Base-by-base conservation (phyloP, 2,888 invertebrate genomes). In the Epiblema foenella region DNA sequence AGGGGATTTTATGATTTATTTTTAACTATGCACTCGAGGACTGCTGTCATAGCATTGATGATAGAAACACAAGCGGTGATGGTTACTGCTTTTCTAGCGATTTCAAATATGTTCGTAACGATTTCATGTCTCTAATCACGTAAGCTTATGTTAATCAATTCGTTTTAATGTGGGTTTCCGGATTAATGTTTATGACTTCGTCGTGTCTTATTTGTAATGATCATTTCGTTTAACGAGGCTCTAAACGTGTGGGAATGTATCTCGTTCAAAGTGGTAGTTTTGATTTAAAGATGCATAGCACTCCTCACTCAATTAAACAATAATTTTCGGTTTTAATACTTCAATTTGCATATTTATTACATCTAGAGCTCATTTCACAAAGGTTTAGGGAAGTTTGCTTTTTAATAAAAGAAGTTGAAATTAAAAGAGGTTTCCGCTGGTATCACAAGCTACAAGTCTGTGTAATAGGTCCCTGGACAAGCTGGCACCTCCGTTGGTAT, bases 1-100 rank as follows among this genome's bases (percentile, higher is more conserved):
- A 66, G 66, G 65, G 49, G 20, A 54, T 65, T 42, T 65, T 64
- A 68, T 60, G 42, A 29, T 52, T 60, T 65, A 70, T 70, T 70
- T 70, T 59, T 65, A 60, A 66, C 59, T 37, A 54, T n/a, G 70
- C 46, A 42, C 58, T 69, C 64, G n/a, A 42, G 56, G 46, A 46
- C 46, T 33, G 51, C 17, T 37, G 39, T 37, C 56, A 20, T 65
- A 65, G 2, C 9, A 33, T 33, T 33, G 2, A 29, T 51, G 57
- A 18, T 54, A 58, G 54, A 33, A n/a, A n/a, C 65, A 65, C 42
- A 33, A 29, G 52, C n/a, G 52, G 20, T 59, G 20, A 57, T 58
- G 39, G 51, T 64, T 42, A 51, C 46, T 49, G 29, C 24, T 46
- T 54, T 70, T 49, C 46, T 37, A 37, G 52, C 37, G 29, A n/a